Evolutionary conservation across 2,888 invertebrate species (phyloP).

Genomic region (Heteromyza rotundicornis): DNA sequence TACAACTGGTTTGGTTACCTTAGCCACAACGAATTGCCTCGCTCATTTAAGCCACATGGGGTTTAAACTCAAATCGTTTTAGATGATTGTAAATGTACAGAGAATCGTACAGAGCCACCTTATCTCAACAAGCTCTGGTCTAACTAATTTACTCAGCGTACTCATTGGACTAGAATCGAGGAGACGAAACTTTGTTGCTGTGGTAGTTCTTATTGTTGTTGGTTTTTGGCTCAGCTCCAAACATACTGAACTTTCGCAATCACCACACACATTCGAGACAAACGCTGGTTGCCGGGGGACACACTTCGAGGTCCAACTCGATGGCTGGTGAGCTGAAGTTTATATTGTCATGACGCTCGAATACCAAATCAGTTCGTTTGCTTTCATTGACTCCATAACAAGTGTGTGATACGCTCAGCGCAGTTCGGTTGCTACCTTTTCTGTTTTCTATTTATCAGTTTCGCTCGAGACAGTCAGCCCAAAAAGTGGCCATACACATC

Average conservation of each 20-base stretch:
- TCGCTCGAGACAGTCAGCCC: slow-evolving; percentile 14
- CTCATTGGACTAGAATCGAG: background rate
- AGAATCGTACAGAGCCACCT: background rate
- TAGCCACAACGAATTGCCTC: too few species aligned
- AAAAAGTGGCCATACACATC: background rate
- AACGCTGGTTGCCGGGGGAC: background rate
- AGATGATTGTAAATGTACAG: too few species aligned
- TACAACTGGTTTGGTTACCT: too few species aligned
- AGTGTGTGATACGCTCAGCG: too few species aligned
- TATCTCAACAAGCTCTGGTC: background rate
- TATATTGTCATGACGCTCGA: slow-evolving; percentile 42
- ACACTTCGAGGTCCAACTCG: background rate
- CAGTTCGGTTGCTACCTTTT: too few species aligned
- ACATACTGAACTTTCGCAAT: background rate
- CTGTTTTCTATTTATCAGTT: too few species aligned
- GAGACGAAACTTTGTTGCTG: background rate
- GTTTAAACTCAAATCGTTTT: too few species aligned
- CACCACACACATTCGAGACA: background rate
- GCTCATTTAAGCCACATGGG: too few species aligned
- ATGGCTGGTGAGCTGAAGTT: slow-evolving; percentile 37
- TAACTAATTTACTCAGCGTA: background rate
- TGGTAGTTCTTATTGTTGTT: background rate
- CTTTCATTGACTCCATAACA: slow-evolving; percentile 38
- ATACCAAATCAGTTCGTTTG: slow-evolving; percentile 44
- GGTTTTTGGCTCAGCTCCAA: background rate